phyloP scores from a whole-genome alignment of 2,888 invertebrate species.

The Cryptocheilus praepositus region DNA sequence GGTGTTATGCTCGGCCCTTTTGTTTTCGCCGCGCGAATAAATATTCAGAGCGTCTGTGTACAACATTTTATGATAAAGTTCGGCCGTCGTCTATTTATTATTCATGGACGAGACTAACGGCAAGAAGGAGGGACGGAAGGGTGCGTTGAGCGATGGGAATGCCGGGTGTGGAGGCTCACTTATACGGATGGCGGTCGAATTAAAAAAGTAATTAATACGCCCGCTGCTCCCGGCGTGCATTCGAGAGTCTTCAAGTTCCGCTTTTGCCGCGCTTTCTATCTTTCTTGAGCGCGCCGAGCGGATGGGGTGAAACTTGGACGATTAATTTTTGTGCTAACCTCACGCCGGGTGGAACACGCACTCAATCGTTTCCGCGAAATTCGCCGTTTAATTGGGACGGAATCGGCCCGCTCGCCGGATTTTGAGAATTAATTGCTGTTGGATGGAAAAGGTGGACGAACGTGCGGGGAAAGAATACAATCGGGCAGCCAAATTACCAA shows the following conservation, averaged over 20 bases:
- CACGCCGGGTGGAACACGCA: not conserved
- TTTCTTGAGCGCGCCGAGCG: not conserved
- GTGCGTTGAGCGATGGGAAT: not conserved
- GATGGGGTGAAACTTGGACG: not conserved
- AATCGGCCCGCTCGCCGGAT: no score
- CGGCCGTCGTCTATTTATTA: slow-evolving; percentile 57
- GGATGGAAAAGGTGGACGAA: no score
- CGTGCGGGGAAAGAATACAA: no score
- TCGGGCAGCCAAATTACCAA: no score
- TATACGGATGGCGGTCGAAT: slow-evolving; percentile 50
- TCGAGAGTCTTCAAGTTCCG: slow-evolving; percentile 17
- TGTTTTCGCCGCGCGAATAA: slow-evolving; percentile 48
- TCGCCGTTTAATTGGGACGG: no score
- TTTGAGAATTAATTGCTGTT: no score
- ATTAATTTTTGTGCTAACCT: slow-evolving; percentile 1
- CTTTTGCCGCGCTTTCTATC: not conserved
- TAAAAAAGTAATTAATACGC: slow-evolving; percentile 63
- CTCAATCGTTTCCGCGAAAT: not conserved
- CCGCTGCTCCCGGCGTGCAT: slow-evolving; percentile 37
- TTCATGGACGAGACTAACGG: slow-evolving; percentile 47
- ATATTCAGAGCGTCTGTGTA: slow-evolving; percentile 58
- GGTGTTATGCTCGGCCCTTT: slow-evolving; percentile 24
- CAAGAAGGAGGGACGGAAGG: slow-evolving; percentile 1
- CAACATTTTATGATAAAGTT: slow-evolving; percentile 62
- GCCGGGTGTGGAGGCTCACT: slow-evolving; percentile 30